A percentile compares a stretch with the other conserved stretches of the same genome.
Conservation (phyloP, 2,797 vertebrate genomes). For the Chaetodon trifasciatus region DNA sequence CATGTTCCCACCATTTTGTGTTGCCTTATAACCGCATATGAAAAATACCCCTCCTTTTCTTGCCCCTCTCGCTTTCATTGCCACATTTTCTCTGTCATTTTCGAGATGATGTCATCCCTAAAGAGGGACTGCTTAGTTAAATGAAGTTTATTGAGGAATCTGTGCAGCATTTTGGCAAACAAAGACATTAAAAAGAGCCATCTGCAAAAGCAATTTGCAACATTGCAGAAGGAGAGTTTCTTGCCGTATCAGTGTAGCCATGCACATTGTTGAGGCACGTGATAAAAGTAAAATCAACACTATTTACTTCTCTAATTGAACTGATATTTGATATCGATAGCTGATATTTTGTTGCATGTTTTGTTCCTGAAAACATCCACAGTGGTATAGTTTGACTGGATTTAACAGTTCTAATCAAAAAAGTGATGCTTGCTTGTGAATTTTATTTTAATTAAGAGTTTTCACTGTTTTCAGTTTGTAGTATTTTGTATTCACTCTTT, state of each 20-base stretch:
- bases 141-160: conserved; percentile 76
- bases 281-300: conserved; percentile 24
- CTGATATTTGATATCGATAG: too few species aligned
- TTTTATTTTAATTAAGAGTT: conserved; percentile 8
- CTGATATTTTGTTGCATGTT: background rate
- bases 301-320: background rate
- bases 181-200: conserved; percentile 73
- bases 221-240: conserved; percentile 38
- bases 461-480: background rate
- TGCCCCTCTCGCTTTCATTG: conserved; percentile 75
- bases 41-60: conserved; percentile 64
- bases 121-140: conserved; percentile 72
- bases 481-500: conserved; percentile 1
- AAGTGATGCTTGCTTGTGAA: background rate
- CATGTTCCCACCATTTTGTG: conserved; percentile 66
- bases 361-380: conserved; percentile 11
- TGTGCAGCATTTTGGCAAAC: conserved; percentile 74
- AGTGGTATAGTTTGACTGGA: background rate
- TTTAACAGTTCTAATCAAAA: background rate
- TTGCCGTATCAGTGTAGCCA: conserved; percentile 20
- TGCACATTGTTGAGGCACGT: background rate
- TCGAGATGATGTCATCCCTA: conserved; percentile 75
- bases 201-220: conserved; percentile 63
- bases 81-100: conserved; percentile 77
- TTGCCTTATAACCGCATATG: conserved; percentile 62